A percentile compares a stretch with the other conserved stretches of the same genome.
These are phyloP conservation scores for Enoplosus armatus DNA, from an alignment of 2,797 vertebrate genomes.

Conservation along the genomic window DNA sequence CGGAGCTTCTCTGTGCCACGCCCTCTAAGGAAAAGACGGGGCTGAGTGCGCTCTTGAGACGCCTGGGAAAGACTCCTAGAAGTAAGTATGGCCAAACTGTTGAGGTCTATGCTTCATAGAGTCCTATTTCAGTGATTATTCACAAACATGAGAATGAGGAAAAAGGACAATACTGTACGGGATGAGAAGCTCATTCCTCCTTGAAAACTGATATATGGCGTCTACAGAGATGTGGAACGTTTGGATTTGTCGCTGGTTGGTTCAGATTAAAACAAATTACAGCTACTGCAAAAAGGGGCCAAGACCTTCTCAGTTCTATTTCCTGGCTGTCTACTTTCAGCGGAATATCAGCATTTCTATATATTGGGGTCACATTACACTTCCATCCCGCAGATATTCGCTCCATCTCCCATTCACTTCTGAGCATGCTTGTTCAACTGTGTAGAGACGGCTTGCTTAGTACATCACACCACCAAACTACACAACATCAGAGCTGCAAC, in stretches of 20 bases:
- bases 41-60: conserved; percentile 90
- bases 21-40: conserved; percentile 93
- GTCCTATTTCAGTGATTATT: not conserved
- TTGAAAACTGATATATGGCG: not conserved
- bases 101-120: not conserved
- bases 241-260: not conserved
- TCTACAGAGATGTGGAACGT: too few species aligned
- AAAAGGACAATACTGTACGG: not conserved
- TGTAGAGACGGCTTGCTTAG: not conserved
- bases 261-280: not conserved
- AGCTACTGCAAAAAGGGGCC: too few species aligned
- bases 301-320: too few species aligned
- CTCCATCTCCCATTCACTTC: too few species aligned
- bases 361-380: not conserved
- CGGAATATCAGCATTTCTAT: not conserved
- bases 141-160: not conserved
- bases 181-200: not conserved
- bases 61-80: conserved; percentile 91
- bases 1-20: conserved; percentile 96
- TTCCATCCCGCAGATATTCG: too few species aligned
- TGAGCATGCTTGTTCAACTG: not conserved
- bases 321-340: not conserved
- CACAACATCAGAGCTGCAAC: too few species aligned
- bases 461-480: not conserved
- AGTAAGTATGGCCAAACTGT: conserved; percentile 65